Conservation (phyloP, 2,113 vertebrate species). For the Turdus rufiventris region DNA sequence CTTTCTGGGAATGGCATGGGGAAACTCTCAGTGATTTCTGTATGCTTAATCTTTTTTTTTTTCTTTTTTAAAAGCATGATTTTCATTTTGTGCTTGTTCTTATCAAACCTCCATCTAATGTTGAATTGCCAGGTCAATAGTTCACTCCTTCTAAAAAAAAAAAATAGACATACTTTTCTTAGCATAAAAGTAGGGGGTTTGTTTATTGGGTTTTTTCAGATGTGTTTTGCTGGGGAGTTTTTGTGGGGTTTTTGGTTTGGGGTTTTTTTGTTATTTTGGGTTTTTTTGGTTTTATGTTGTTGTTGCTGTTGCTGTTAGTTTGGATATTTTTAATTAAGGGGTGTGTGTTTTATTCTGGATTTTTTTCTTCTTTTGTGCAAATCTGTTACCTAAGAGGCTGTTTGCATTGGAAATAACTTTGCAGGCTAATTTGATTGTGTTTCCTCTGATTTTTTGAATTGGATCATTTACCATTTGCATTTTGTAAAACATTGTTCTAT, state of each 20-base stretch:
- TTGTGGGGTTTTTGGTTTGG: not conserved
- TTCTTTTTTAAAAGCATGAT: not conserved
- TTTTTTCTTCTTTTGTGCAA: not conserved
- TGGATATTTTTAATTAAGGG: not conserved
- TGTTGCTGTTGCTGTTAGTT: not conserved
- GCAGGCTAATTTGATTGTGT: not conserved
- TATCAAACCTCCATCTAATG: not conserved
- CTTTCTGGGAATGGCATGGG: not conserved
- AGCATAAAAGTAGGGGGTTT: not conserved
- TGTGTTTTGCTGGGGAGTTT: not conserved
- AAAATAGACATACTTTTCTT: not conserved
- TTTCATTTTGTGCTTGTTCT: not conserved
- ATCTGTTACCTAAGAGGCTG: not conserved
- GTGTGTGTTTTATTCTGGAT: not conserved
- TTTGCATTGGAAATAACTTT: not conserved
- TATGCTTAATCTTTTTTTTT: not conserved
- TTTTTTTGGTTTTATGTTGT: too few species aligned
- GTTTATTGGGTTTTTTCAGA: not conserved
- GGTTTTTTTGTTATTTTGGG: too few species aligned
- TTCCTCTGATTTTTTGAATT: not conserved
- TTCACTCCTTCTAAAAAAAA: not conserved
- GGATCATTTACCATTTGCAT: not conserved
- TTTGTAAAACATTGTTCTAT: not conserved
- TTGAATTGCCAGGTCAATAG: not conserved
- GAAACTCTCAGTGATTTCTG: not conserved